Evolutionary conservation across 2,113 vertebrate genomes (phyloP).

Genomic region (Macquaria australasica): DNA sequence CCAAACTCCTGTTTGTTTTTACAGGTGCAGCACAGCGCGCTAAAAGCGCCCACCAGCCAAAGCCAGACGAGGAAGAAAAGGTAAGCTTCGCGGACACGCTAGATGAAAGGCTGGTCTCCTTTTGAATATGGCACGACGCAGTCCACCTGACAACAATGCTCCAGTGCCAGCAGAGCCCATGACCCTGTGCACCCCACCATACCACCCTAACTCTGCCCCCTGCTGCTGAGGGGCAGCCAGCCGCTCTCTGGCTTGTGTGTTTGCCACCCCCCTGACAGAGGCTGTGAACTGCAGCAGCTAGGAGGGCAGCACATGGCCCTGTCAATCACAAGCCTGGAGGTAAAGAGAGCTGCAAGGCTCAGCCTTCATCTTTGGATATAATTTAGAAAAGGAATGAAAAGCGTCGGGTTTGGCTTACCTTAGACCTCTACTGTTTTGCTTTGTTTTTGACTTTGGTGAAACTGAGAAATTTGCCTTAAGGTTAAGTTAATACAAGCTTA

Average conservation of each 20-base stretch:
- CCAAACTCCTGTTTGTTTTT: slow-evolving; percentile 93
- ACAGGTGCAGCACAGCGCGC: slow-evolving; percentile 95
- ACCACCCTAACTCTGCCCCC: slow-evolving; percentile 71
- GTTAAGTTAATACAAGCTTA: slow-evolving; percentile 41
- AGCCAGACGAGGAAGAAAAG: slow-evolving; percentile 90
- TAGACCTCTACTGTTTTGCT: slow-evolving; percentile 39
- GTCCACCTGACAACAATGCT: slow-evolving; percentile 74
- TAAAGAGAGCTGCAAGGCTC: slow-evolving; percentile 60
- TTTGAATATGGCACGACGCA: slow-evolving; percentile 55
- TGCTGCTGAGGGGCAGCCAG: slow-evolving; percentile 70
- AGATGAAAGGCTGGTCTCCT: slow-evolving; percentile 63
- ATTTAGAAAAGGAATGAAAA: slow-evolving; percentile 68
- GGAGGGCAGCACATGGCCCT: slow-evolving; percentile 80
- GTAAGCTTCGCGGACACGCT: slow-evolving; percentile 68
- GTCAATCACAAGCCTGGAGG: slow-evolving; percentile 77
- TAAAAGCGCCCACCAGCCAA: slow-evolving; percentile 87
- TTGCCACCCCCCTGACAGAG: slow-evolving; percentile 77
- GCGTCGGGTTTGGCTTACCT: slow-evolving; percentile 55
- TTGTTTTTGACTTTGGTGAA: slow-evolving; percentile 45
- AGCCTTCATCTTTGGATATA: slow-evolving; percentile 72
- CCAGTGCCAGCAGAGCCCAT: slow-evolving; percentile 66
- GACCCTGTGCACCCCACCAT: slow-evolving; percentile 53
- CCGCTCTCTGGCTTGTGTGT: slow-evolving; percentile 76
- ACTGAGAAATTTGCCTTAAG: slow-evolving; percentile 57
- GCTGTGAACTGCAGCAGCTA: slow-evolving; percentile 74